Conservation (phyloP, 2,888 invertebrate genomes). For the Neoaliturus tenellus region DNA sequence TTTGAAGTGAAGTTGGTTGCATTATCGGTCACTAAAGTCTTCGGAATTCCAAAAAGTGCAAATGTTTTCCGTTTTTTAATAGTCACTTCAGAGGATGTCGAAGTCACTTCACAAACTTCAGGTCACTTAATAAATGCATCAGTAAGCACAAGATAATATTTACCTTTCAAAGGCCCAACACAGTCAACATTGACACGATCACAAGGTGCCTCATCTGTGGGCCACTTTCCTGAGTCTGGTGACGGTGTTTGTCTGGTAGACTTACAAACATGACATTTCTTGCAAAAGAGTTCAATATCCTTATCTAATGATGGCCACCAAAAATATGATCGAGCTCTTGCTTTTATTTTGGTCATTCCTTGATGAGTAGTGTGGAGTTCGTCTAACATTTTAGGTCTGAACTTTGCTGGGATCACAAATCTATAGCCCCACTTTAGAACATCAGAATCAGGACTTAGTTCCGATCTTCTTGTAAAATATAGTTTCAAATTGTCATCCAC, state of each 20-base stretch:
- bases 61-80: slow-evolving; percentile 18
- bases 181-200: slow-evolving; percentile 26
- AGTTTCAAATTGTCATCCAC: too few relatives aligned
- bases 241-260: not conserved
- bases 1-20: too few relatives aligned
- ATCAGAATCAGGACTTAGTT: slow-evolving; percentile 5
- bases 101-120: slow-evolving; percentile 26
- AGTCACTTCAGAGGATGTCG: not conserved
- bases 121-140: slow-evolving; percentile 31
- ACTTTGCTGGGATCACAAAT: slow-evolving; percentile 26
- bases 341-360: slow-evolving; percentile 8
- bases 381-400: slow-evolving; percentile 10
- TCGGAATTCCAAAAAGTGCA: slow-evolving; percentile 20
- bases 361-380: slow-evolving; percentile 23
- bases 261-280: not conserved
- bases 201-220: not conserved
- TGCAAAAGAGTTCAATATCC: slow-evolving; percentile 13
- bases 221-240: slow-evolving; percentile 6
- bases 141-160: not conserved
- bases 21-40: not conserved
- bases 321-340: slow-evolving; percentile 40
- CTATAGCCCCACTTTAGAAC: slow-evolving; percentile 31
- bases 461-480: slow-evolving; percentile 23
- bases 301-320: slow-evolving; percentile 42
- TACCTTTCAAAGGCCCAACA: not conserved